Conservation (phyloP, 1,140 invertebrate genomes). For the Pogonus chalceus region DNA sequence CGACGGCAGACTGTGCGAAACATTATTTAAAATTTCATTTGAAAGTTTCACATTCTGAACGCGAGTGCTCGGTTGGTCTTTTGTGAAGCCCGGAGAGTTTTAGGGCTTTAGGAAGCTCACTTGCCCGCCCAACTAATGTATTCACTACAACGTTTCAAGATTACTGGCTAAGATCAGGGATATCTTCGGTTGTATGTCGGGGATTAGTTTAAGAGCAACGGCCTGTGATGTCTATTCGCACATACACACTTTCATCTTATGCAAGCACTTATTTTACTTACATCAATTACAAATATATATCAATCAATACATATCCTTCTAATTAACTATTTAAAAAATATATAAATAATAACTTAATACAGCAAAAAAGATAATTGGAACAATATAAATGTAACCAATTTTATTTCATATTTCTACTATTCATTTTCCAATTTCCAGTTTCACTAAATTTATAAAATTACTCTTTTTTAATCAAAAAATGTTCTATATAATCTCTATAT, state of each 20-base stretch:
- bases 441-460: too few species aligned
- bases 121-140: slow-evolving; percentile 2
- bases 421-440: too few species aligned
- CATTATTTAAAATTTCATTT: neutral
- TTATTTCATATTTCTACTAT: too few species aligned
- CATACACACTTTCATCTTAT: neutral
- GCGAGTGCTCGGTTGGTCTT: neutral
- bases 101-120: slow-evolving; percentile 5
- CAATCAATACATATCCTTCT: too few species aligned
- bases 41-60: neutral
- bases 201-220: slow-evolving; percentile 7
- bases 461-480: too few species aligned
- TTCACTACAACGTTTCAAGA: slow-evolving; percentile 4
- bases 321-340: too few species aligned
- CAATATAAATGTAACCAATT: too few species aligned
- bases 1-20: neutral
- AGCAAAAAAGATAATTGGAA: too few species aligned
- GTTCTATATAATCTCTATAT: too few species aligned
- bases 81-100: slow-evolving; percentile 6
- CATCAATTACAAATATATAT: neutral
- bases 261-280: too few species aligned
- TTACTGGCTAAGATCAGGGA: slow-evolving; percentile 5
- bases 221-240: slow-evolving; percentile 4
- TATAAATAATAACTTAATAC: too few species aligned
- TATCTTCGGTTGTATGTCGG: slow-evolving; percentile 5